Base-by-base conservation (phyloP, 2,888 invertebrate genomes). In the Temnothorax ravouxi region DNA sequence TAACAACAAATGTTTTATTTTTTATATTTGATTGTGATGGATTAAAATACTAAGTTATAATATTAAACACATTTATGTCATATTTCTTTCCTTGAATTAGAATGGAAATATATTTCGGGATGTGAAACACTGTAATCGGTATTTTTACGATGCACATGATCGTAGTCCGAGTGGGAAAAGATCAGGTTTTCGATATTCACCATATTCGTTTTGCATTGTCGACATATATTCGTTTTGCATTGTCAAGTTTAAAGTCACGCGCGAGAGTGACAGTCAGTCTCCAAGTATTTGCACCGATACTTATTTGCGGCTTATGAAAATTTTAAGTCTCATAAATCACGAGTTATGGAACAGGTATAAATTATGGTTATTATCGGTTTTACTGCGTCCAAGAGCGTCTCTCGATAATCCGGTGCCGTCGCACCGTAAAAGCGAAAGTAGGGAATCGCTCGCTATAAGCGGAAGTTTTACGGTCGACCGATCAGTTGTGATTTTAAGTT, bases 361-460 rank as follows among this genome's bases (percentile, higher is more conserved):
- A 90, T 90, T 91, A 91, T 81, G 88, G 89, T 91, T 90, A 91
- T 90, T 91, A 86, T 86, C 67, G 69, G 64, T 74, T 91, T 90
- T 90, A 91, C 80, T 85, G 84, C 64, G 34, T 50, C 11, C 38
- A 47, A 85, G 89, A 82, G 64, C 80, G 71, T 88, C 83, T 83
- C 79, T 83, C 79, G 84, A 74, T 89, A 90, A 89, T 91, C 86
- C 86, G 72, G 76, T 15, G 34, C 84, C 88, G 88, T 89, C 89
- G 67, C 86, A 61, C 86, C 87, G 88, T 89, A 89, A 90, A 91
- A 89, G 91, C 88, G 88, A 90, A 90, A 91, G 87, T 88, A 89
- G 84, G 84, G 86, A 92, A 91, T 89, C 69, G 87, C 89, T 87
- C 69, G 87, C 89, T 87, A 88, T 90, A 91, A 91, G 91, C 88